A percentile compares a stretch with the other conserved stretches of the same genome.
Conservation (phyloP, 2,113 vertebrate species). For the Hypocryptadius cinnamomeus region DNA sequence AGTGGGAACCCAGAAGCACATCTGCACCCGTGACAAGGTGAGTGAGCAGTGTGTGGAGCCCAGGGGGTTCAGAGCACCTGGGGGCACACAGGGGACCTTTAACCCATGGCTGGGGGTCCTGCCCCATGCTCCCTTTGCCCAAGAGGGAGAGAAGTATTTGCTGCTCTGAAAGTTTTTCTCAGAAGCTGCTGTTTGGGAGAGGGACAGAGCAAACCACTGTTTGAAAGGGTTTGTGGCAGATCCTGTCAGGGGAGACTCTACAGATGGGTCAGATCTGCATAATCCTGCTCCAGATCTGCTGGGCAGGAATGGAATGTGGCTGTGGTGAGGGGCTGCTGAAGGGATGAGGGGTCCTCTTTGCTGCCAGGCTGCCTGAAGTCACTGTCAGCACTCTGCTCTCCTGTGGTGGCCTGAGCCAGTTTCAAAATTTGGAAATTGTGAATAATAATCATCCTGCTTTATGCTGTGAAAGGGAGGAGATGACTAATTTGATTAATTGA, state of each 20-base stretch:
- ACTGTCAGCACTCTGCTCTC: neutral
- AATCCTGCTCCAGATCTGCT: neutral
- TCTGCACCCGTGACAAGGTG: slow-evolving; percentile 94
- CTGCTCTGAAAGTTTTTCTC: neutral
- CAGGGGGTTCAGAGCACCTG: neutral
- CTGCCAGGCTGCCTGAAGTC: neutral
- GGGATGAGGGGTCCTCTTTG: neutral
- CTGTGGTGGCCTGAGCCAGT: accelerated
- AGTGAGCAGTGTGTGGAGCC: slow-evolving; percentile 23
- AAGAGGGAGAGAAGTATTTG: neutral
- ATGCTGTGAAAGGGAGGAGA: neutral
- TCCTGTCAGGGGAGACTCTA: neutral
- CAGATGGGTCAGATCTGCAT: accelerated
- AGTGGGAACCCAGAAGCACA: slow-evolving; percentile 72
- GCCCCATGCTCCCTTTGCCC: neutral
- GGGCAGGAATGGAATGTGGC: neutral
- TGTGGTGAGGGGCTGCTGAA: neutral
- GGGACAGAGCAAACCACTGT: neutral
- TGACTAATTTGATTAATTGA: neutral
- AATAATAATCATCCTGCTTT: neutral
- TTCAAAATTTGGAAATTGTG: neutral
- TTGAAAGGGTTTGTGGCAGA: neutral
- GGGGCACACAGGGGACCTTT: accelerated
- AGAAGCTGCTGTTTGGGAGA: neutral
- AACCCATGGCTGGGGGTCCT: neutral